Evolutionary conservation across 2,797 vertebrate species (phyloP).

Genomic region (Danio tinwini): DNA sequence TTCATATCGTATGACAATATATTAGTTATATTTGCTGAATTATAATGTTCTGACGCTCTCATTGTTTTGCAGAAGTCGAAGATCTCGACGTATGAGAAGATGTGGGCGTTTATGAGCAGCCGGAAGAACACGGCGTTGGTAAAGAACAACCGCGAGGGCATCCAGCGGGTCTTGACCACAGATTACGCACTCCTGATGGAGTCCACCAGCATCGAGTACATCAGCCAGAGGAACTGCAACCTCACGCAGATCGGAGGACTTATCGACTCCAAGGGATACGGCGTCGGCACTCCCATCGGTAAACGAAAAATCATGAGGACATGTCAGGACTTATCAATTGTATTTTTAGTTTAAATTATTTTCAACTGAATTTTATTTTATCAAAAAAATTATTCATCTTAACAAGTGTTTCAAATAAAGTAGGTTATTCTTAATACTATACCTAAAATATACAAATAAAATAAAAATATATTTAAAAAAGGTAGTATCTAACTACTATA

Average conservation of each 20-base stretch:
- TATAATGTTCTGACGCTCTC: background rate
- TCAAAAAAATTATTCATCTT: too few relatives aligned
- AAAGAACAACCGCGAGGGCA: slow-evolving; percentile 94
- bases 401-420: too few relatives aligned
- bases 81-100: slow-evolving; percentile 98
- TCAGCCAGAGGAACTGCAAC: slow-evolving; percentile 98
- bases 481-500: too few relatives aligned
- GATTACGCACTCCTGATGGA: slow-evolving; percentile 98
- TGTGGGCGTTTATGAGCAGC: slow-evolving; percentile 99
- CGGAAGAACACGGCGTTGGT: slow-evolving; percentile 93
- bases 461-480: too few relatives aligned
- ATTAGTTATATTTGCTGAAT: background rate
- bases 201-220: slow-evolving; percentile 97
- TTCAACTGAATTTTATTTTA: too few relatives aligned
- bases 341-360: too few relatives aligned
- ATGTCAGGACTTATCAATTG: too few relatives aligned
- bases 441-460: too few relatives aligned
- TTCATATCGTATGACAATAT: too few relatives aligned
- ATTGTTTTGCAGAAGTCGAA: slow-evolving; percentile 89
- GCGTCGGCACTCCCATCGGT: slow-evolving; percentile 98
- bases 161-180: slow-evolving; percentile 93
- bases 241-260: slow-evolving; percentile 97
- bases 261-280: slow-evolving; percentile 98
- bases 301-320: slow-evolving; percentile 59
- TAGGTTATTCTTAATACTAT: too few relatives aligned